These are phyloP conservation scores for Lasioglossum marginatum DNA, from an alignment of 2,888 invertebrate genomes.

Conservation along the genomic window DNA sequence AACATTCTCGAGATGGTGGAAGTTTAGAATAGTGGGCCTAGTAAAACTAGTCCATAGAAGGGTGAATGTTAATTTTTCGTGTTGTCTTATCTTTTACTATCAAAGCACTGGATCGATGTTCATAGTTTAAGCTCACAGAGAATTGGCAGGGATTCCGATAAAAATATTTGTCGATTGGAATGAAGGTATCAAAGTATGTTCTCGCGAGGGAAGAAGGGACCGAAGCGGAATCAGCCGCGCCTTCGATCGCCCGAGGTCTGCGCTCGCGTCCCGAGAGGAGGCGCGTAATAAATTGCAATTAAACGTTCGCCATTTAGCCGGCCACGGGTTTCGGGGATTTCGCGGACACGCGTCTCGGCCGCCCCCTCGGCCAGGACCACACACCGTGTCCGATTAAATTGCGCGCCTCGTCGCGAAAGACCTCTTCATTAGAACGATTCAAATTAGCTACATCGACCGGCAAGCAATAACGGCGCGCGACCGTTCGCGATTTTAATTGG, in stretches of 20 bases:
- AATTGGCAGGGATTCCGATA: not conserved
- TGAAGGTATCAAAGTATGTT: constrained; percentile 34
- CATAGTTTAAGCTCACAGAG: not conserved
- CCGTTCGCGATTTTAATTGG: constrained; percentile 58
- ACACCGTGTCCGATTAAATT: constrained; percentile 55
- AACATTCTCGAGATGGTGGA: not conserved
- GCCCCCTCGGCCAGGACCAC: constrained; percentile 46
- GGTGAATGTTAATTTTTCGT: not conserved
- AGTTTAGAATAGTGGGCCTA: not conserved
- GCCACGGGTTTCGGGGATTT: constrained; percentile 50
- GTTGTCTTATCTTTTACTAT: not conserved
- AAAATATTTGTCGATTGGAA: not conserved
- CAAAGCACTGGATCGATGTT: not conserved
- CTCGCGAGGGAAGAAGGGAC: not conserved
- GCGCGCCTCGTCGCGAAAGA: constrained; percentile 48
- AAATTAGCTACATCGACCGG: constrained; percentile 52
- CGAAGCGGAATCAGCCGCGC: constrained; percentile 14
- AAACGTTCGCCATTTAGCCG: constrained; percentile 49
- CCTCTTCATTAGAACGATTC: constrained; percentile 65
- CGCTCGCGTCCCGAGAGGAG: constrained; percentile 1
- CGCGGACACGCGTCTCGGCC: constrained; percentile 52
- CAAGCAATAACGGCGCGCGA: constrained; percentile 51
- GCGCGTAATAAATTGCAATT: constrained; percentile 66
- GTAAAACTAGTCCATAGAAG: not conserved
- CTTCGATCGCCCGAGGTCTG: constrained; percentile 36